Percentiles rank a stretch among this genome's conserved stretches.
These are phyloP conservation scores for Microctenopoma stevenorrisi DNA, from an alignment of 2,797 vertebrate species.

Conservation along the genomic window DNA sequence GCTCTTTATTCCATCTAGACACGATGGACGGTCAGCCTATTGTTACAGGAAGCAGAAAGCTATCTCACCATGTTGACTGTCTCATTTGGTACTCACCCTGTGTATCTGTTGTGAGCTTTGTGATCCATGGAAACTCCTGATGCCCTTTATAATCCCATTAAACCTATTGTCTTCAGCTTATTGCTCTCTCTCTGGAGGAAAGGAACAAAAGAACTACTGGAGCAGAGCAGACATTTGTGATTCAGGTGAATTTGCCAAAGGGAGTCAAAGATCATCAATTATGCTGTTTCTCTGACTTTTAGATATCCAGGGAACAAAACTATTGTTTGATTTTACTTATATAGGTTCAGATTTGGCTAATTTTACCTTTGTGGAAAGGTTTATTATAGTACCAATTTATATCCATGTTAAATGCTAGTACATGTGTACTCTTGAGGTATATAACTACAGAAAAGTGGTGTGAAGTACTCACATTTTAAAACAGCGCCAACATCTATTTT, in stretches of 20 bases:
- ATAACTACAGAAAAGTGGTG: not conserved
- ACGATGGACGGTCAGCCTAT: slow-evolving; percentile 43
- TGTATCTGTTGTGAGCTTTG: slow-evolving; percentile 57
- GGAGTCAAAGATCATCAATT: slow-evolving; percentile 44
- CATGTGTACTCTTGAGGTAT: not conserved
- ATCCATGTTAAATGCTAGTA: not conserved
- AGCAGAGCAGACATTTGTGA: slow-evolving; percentile 38
- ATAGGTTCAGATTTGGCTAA: not conserved
- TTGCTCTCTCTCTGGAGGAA: slow-evolving; percentile 41
- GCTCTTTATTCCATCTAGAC: slow-evolving; percentile 53
- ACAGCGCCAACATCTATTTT: too few relatives aligned
- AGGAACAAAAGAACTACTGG: slow-evolving; percentile 35
- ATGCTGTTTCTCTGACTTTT: not conserved
- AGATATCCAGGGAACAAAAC: slow-evolving; percentile 9
- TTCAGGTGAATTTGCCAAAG: slow-evolving; percentile 45
- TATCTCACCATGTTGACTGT: slow-evolving; percentile 50
- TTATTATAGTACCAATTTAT: not conserved
- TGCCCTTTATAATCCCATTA: slow-evolving; percentile 80
- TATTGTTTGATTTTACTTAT: not conserved
- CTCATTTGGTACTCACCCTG: slow-evolving; percentile 38
- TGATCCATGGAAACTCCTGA: slow-evolving; percentile 69
- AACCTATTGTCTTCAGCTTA: slow-evolving; percentile 72
- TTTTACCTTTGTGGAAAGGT: not conserved
- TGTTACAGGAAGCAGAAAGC: slow-evolving; percentile 49
- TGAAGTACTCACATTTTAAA: not conserved